Conservation (phyloP, 2,888 invertebrate species). For the Plusia festucae region DNA sequence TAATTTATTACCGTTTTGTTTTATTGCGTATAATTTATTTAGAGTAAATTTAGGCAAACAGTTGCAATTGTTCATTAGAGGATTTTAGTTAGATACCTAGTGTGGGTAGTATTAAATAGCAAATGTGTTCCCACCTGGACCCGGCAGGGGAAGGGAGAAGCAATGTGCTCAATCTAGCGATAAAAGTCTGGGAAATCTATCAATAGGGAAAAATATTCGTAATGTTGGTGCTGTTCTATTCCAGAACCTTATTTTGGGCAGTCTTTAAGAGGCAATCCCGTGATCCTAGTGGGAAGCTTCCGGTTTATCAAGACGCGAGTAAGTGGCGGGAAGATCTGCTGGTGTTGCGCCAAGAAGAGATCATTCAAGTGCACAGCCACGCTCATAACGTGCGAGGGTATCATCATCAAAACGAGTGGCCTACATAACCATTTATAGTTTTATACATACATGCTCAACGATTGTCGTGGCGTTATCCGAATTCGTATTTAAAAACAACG, state of each 20-base stretch:
- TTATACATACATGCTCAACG: neutral
- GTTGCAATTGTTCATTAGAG: neutral
- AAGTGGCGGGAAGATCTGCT: constrained; percentile 50
- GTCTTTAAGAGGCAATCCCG: constrained; percentile 57
- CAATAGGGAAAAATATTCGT: neutral
- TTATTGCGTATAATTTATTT: neutral
- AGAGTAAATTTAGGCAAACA: neutral
- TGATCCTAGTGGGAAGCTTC: constrained; percentile 50
- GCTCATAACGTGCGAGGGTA: constrained; percentile 52
- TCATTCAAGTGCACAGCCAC: constrained; percentile 55
- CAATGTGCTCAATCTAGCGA: too few relatives aligned
- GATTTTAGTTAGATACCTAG: too few relatives aligned
- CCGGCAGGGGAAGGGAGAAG: too few relatives aligned
- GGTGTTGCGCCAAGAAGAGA: constrained; percentile 63
- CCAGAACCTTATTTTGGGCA: constrained; percentile 41
- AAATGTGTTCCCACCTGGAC: too few relatives aligned
- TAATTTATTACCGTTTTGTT: constrained; percentile 9
- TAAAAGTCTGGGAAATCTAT: too few relatives aligned
- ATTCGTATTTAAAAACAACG: too few relatives aligned
- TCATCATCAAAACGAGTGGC: constrained; percentile 39
- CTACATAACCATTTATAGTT: constrained; percentile 40
- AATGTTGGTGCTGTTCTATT: constrained; percentile 6
- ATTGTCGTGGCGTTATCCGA: too few relatives aligned
- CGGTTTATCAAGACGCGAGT: constrained; percentile 52
- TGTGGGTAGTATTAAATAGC: too few relatives aligned